A percentile compares a stretch with the other conserved stretches of the same genome.
Conservation (phyloP, 2,113 vertebrate genomes). For the Pampusana beccarii region DNA sequence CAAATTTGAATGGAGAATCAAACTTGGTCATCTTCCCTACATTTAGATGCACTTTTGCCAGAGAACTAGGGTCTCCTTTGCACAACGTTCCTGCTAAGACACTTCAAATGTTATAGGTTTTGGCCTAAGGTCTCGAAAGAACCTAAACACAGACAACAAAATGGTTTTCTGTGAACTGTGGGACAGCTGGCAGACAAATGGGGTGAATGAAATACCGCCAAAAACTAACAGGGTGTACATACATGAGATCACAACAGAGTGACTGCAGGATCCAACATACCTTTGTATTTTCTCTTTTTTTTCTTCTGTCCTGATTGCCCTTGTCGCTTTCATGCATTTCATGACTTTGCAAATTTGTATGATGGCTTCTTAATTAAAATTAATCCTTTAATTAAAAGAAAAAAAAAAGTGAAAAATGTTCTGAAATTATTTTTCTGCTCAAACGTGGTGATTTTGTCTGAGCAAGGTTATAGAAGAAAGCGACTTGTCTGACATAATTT, state of each 20-base stretch:
- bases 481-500: not conserved
- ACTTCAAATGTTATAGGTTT: not conserved
- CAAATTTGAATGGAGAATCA: not conserved
- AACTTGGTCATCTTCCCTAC: not conserved
- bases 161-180: rapidly evolving
- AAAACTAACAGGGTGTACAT: not conserved
- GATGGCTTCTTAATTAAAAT: not conserved
- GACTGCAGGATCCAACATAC: not conserved
- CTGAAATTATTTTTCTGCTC: not conserved
- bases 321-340: not conserved
- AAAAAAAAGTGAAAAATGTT: not conserved
- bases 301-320: not conserved
- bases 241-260: not conserved
- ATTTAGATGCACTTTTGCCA: not conserved
- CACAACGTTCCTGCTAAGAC: not conserved
- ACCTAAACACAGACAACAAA: not conserved
- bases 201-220: not conserved
- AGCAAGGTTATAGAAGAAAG: not conserved
- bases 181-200: not conserved
- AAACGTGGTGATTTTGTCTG: not conserved
- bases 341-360: not conserved
- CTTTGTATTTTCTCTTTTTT: not conserved
- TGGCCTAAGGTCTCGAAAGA: not conserved
- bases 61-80: not conserved
- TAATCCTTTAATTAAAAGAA: not conserved